Percentiles rank a stretch among this genome's conserved stretches.
phyloP scores from a whole-genome alignment of 2,113 vertebrate species.

The Phalacrocorax carbo region DNA sequence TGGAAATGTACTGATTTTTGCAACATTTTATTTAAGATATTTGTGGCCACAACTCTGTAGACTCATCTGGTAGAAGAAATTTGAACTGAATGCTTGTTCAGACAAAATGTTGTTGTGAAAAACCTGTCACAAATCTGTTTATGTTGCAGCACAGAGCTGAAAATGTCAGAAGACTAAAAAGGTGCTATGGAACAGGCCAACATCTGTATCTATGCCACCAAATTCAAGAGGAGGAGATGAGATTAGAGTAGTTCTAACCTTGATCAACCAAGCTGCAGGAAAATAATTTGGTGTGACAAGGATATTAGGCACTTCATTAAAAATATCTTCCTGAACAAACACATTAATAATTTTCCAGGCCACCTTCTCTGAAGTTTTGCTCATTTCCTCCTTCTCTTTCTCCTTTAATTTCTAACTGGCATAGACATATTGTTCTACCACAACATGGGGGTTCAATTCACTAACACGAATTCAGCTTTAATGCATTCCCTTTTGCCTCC shows the following conservation, averaged over 20 bases:
- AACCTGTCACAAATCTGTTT: not conserved
- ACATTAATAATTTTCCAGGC: not conserved
- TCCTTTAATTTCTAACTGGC: not conserved
- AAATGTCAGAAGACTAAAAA: not conserved
- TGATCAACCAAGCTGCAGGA: not conserved
- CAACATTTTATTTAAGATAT: not conserved
- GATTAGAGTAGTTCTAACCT: not conserved
- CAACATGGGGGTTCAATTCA: not conserved
- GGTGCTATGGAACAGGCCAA: not conserved
- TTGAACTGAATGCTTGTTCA: not conserved
- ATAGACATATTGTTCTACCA: not conserved
- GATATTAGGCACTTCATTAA: not conserved
- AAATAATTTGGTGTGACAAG: not conserved
- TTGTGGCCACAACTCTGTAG: not conserved
- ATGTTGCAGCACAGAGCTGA: not conserved
- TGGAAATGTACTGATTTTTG: not conserved
- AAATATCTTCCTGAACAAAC: not conserved
- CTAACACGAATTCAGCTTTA: conserved; percentile 17
- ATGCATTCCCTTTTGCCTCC: not conserved
- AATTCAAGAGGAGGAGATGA: not conserved
- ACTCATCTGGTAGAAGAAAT: not conserved
- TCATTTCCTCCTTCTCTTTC: not conserved
- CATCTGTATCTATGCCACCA: not conserved
- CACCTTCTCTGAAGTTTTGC: not conserved
- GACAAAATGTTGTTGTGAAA: not conserved